Percentiles rank a stretch among this genome's conserved stretches.
Conservation (phyloP, 1,140 invertebrate genomes). For the Leptoteleia sp. region DNA sequence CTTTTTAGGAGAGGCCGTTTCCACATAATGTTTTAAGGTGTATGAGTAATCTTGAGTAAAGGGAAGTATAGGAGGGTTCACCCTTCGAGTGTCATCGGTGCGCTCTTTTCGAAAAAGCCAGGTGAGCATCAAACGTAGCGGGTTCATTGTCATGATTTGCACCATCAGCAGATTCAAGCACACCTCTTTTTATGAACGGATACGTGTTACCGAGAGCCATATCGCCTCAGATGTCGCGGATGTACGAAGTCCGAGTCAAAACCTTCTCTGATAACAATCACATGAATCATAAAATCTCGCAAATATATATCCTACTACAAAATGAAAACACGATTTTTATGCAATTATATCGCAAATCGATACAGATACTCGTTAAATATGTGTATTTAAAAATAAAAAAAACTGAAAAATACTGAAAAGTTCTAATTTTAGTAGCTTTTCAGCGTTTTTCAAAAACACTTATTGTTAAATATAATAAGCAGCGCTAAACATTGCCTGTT, state of each 20-base stretch:
- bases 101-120: slow-evolving; percentile 71
- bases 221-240: slow-evolving; percentile 52
- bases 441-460: no score
- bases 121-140: slow-evolving; percentile 75
- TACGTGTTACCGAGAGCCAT: slow-evolving; percentile 67
- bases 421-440: no score
- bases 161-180: slow-evolving; percentile 76
- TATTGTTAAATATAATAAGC: no score
- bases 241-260: slow-evolving; percentile 53
- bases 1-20: slow-evolving; percentile 43
- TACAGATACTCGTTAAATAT: no score
- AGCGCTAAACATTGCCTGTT: no score
- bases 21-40: slow-evolving; percentile 30
- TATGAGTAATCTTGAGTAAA: slow-evolving; percentile 17
- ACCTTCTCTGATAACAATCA: slow-evolving; percentile 2
- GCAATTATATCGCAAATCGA: no score
- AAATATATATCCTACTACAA: no score
- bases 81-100: slow-evolving; percentile 54
- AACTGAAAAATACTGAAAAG: no score
- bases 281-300: no score
- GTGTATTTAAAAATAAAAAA: no score
- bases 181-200: slow-evolving; percentile 45
- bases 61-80: slow-evolving; percentile 56
- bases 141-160: slow-evolving; percentile 74
- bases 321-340: no score